phyloP scores from a whole-genome alignment of 2,888 invertebrate genomes.

The Agrotis segetum region DNA sequence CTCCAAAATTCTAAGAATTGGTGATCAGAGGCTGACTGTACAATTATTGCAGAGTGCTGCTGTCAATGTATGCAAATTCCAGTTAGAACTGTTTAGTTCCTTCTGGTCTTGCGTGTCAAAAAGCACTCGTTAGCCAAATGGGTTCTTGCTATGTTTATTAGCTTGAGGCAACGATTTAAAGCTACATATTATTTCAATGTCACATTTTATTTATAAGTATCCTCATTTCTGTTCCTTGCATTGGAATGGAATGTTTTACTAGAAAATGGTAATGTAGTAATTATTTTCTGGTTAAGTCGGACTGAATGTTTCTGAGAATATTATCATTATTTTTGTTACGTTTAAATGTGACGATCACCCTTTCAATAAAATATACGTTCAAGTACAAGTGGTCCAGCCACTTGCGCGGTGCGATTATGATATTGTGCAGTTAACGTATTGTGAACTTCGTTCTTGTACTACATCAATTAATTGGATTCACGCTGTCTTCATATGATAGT shows the following conservation, averaged over 20 bases:
- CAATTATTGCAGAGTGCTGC: neutral
- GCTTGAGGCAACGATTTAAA: constrained; percentile 25
- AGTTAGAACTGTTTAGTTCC: constrained; percentile 2
- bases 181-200: constrained; percentile 1
- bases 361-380: too few species aligned
- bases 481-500: constrained; percentile 28
- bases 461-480: constrained; percentile 7
- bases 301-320: neutral
- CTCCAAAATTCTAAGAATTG: constrained; percentile 19
- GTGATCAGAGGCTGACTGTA: neutral
- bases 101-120: constrained; percentile 34
- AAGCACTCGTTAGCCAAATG: constrained; percentile 23
- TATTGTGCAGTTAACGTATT: constrained; percentile 10
- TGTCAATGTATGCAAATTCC: constrained; percentile 6
- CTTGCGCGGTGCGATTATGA: constrained; percentile 28
- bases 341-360: too few species aligned
- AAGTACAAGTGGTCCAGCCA: constrained; percentile 46
- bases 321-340: too few species aligned
- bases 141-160: constrained; percentile 12
- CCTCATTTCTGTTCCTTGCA: constrained; percentile 1
- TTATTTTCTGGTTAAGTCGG: neutral
- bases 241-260: constrained; percentile 17
- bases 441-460: constrained; percentile 28
- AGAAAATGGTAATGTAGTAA: constrained; percentile 11
- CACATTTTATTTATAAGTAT: constrained; percentile 35